Conservation (phyloP, 30 jellyfish, hydroid and myxozoan genomes). For the Cassiopea xamachana region DNA sequence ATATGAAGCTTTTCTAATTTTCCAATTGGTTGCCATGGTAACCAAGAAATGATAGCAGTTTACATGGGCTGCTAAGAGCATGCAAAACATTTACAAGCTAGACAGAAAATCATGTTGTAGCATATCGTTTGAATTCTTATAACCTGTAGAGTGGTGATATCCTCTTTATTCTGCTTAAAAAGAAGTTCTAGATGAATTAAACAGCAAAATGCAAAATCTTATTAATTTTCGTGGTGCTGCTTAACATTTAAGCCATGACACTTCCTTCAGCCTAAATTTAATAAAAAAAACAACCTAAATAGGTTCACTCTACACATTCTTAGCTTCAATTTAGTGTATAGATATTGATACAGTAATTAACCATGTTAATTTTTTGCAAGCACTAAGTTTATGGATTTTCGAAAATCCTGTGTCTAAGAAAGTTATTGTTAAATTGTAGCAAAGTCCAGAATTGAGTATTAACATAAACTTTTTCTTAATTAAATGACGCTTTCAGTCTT, state of each 20-base stretch:
- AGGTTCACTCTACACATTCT: background rate
- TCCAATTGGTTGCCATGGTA: background rate
- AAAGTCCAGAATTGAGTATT: background rate
- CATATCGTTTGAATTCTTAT: background rate
- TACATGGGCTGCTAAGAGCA: background rate
- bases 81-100: background rate
- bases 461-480: background rate
- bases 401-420: background rate
- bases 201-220: background rate
- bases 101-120: background rate
- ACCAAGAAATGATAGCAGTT: background rate
- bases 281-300: no score
- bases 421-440: background rate
- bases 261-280: background rate
- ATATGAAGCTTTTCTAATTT: background rate
- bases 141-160: background rate
- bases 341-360: background rate
- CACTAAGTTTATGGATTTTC: background rate
- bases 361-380: background rate
- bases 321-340: background rate
- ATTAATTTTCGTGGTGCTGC: background rate
- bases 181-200: background rate
- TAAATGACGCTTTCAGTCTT: background rate
- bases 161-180: background rate
- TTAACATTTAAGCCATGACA: background rate